phyloP scores from a whole-genome alignment of 2,113 vertebrate genomes.

The Pollachius pollachius region DNA sequence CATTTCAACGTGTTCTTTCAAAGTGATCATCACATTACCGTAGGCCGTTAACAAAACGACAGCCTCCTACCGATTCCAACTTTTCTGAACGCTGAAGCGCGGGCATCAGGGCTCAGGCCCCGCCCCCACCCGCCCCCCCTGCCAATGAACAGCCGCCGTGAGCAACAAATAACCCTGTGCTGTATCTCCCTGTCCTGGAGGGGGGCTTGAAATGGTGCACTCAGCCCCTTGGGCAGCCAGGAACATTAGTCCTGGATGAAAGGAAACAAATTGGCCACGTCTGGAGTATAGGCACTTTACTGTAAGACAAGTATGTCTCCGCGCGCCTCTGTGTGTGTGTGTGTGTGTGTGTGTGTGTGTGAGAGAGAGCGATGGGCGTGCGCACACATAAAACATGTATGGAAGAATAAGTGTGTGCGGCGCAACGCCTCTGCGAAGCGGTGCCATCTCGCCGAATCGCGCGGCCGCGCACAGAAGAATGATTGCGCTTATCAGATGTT shows the following conservation, averaged over 20 bases:
- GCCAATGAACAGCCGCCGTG: slow-evolving; percentile 17
- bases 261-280: slow-evolving; percentile 77
- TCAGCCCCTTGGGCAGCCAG: slow-evolving; percentile 57
- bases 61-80: slow-evolving; percentile 19
- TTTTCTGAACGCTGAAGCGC: background rate
- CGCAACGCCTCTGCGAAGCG: slow-evolving; percentile 22
- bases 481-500: slow-evolving; percentile 64
- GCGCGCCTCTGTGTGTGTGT: slow-evolving; percentile 8
- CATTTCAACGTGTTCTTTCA: slow-evolving; percentile 75
- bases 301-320: slow-evolving; percentile 41
- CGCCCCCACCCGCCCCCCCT: no score
- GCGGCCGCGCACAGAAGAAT: slow-evolving; percentile 48
- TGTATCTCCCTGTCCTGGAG: slow-evolving; percentile 40
- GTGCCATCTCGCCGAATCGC: slow-evolving; percentile 18
- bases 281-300: slow-evolving; percentile 63
- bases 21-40: slow-evolving; percentile 71
- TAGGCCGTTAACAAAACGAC: slow-evolving; percentile 60
- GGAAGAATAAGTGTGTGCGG: background rate
- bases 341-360: slow-evolving; percentile 19
- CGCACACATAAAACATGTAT: no score
- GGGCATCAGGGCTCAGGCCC: no score
- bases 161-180: slow-evolving; percentile 47
- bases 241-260: slow-evolving; percentile 76
- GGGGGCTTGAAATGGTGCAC: slow-evolving; percentile 58
- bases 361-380: background rate